A percentile compares a stretch with the other conserved stretches of the same genome.
phyloP scores from a whole-genome alignment of 2,797 vertebrate genomes.

The Sylvia borin region DNA sequence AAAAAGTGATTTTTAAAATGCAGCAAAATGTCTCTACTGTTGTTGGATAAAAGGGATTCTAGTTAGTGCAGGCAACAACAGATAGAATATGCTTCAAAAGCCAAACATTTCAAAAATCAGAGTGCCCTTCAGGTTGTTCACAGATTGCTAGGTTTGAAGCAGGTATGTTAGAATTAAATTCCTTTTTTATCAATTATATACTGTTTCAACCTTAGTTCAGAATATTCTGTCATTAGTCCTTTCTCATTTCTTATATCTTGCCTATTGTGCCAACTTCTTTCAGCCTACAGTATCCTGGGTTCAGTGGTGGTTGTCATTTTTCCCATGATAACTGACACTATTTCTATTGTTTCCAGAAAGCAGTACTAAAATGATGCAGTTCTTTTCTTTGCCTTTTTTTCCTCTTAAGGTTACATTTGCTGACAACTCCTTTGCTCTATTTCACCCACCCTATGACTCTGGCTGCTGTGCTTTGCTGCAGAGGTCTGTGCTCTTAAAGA shows the following conservation, averaged over 20 bases:
- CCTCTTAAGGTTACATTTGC: neutral
- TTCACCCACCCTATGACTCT: neutral
- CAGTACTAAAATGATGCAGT: neutral
- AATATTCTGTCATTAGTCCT: neutral
- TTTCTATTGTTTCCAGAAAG: neutral
- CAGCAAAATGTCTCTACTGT: neutral
- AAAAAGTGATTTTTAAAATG: neutral
- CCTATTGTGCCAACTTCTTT: neutral
- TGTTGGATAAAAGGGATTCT: neutral
- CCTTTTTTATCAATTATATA: neutral
- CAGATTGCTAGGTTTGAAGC: neutral
- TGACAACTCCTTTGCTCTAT: neutral
- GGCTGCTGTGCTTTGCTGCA: neutral
- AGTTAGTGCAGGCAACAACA: neutral
- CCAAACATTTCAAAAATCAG: neutral
- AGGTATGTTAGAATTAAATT: neutral
- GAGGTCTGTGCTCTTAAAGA: neutral
- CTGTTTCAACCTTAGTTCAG: neutral
- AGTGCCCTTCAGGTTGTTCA: neutral
- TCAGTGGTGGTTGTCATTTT: neutral
- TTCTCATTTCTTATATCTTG: neutral
- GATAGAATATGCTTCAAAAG: neutral
- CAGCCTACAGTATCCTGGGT: fast-evolving
- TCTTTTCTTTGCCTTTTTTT: neutral
- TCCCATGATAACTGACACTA: neutral